Evolutionary conservation across 2,888 invertebrate species (phyloP), one percentile per base, ranked within the genome.

Genomic region (Aromia moschata): DNA sequence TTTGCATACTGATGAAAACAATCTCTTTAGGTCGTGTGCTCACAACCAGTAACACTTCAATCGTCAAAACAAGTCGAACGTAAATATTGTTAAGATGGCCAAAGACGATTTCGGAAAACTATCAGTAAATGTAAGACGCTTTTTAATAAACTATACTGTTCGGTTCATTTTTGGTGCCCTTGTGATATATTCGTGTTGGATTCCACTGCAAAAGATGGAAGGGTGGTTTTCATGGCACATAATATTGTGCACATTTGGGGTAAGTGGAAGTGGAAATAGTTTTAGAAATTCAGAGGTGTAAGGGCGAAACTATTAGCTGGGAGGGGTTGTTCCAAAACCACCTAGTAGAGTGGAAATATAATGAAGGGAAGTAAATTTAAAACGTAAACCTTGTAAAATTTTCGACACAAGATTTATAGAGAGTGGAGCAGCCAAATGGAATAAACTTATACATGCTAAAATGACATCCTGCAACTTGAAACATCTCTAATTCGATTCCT

Each of bases 161-260:
- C 60, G 72, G 57, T 67, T 67, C 61, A 49, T 58, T 5, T 58
- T 73, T 16, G 70, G 68, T 3, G 67, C 67, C 36, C 62, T 74
- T 40, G 61, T 71, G 4, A 61, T 72, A 15, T 75, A 70, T 57
- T 56, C 58, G 1, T 70, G 73, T 62, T 73, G 73, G 72, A 68
- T 71, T 16, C 68, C 71, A 1, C 65, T 74, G 16, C 56, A 60
- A 36, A 64, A 72, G 57, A 69, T 73, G 37, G 54, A 67, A 54
- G 72, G 71, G 31, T 75, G 74, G 74, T 75, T 75, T 49, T 70
- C 77, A 1, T 77, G 75, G 73, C 79, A 79, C 62, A 75, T 78
- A 2, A 75, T 77, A 55, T 68, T 79, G 25, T 77, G 75, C 45
- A 78, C 79, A 12, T 61, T 77, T 46, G 79, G 78, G 63, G 79